Conservation (phyloP, 53 echinoderm and acorn worm genomes). For the Astropecten irregularis region DNA sequence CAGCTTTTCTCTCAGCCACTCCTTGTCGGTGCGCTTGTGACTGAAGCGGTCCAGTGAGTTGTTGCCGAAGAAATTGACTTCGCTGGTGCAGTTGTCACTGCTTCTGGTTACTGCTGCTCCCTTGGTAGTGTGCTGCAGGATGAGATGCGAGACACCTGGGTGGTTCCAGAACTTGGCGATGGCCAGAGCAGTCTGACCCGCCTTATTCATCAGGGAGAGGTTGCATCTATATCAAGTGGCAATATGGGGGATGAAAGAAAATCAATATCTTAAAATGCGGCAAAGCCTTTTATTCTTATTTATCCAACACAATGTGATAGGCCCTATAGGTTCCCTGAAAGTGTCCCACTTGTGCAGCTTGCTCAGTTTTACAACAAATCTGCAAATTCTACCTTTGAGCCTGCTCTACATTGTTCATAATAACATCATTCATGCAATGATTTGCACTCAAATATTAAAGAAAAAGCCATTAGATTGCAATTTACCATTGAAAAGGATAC, state of each 20-base stretch:
- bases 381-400: too few species aligned
- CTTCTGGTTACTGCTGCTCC: too few species aligned
- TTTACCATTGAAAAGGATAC: too few species aligned
- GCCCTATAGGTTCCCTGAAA: too few species aligned
- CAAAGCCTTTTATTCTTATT: too few species aligned
- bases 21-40: conserved; percentile 64
- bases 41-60: conserved; percentile 77
- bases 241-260: background rate
- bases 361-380: too few species aligned
- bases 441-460: too few species aligned
- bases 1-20: conserved; percentile 69
- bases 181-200: conserved; percentile 90
- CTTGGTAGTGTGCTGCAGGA: conserved; percentile 43
- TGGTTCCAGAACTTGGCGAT: conserved; percentile 98
- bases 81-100: conserved; percentile 22
- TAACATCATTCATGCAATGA: too few species aligned
- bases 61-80: conserved; percentile 84
- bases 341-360: too few species aligned
- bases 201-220: conserved; percentile 67
- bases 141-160: conserved; percentile 17
- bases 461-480: too few species aligned
- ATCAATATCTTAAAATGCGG: background rate
- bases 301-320: too few species aligned
- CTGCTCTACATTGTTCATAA: too few species aligned
- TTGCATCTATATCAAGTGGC: conserved; percentile 80